Evolutionary conservation across 2,888 invertebrate species (phyloP).

Genomic region (Raillietiella orientalis): DNA sequence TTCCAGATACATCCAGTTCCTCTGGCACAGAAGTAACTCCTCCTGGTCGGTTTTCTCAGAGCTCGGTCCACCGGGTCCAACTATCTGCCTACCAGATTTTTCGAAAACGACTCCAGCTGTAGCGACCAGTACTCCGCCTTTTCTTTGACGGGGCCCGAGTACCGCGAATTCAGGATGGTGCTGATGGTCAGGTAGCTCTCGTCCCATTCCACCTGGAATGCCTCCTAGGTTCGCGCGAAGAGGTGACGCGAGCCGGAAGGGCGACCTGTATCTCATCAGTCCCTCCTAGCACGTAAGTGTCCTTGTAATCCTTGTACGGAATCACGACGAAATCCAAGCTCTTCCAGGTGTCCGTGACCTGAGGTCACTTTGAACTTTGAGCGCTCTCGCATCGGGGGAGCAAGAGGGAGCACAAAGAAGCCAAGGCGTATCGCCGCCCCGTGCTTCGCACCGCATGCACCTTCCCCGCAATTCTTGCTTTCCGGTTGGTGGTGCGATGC

Average conservation of each 20-base stretch:
- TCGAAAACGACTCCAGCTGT: constrained; percentile 39
- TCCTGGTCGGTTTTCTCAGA: constrained; percentile 15
- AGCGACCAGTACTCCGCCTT: constrained; percentile 50
- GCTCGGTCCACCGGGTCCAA: constrained; percentile 5
- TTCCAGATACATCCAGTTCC: constrained; percentile 15
- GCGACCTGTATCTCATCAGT: constrained; percentile 49
- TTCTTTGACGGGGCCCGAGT: constrained; percentile 47
- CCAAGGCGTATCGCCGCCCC: no score
- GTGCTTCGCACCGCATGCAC: neutral
- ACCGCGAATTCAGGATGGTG: constrained; percentile 54
- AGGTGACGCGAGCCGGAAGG: no score
- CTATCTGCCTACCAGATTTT: constrained; percentile 28
- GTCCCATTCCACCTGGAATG: no score
- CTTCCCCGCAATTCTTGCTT: neutral
- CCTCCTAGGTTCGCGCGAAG: no score
- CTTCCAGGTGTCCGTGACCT: constrained; percentile 59
- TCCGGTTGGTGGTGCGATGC: neutral
- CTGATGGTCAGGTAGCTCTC: constrained; percentile 56
- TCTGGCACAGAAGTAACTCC: constrained; percentile 14
- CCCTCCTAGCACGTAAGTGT: constrained; percentile 48
- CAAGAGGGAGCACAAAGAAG: no score
- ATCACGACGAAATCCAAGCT: constrained; percentile 38
- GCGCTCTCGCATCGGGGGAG: neutral
- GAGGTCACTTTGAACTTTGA: constrained; percentile 5
- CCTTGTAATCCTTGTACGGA: constrained; percentile 43